Conservation (phyloP, 1,140 invertebrate genomes). For the Drosophila lacertosa region DNA sequence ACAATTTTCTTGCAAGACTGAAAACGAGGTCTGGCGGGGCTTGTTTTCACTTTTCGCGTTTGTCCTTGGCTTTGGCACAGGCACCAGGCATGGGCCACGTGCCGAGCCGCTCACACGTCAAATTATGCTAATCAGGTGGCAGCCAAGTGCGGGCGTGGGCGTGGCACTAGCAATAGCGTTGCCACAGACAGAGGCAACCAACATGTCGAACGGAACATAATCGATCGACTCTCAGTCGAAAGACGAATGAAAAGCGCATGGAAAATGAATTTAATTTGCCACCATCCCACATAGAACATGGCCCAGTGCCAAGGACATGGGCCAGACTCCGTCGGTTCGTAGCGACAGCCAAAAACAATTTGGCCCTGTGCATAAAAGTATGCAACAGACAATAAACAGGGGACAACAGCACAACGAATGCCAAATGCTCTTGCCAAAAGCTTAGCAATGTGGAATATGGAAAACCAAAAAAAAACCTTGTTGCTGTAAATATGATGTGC, state of each 20-base stretch:
- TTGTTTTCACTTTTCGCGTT: slow-evolving; percentile 33
- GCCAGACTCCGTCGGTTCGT: neutral
- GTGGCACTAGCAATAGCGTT: neutral
- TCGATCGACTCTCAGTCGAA: slow-evolving; percentile 55
- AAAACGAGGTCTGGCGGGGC: slow-evolving; percentile 20
- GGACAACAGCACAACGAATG: neutral
- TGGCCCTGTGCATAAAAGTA: slow-evolving; percentile 47
- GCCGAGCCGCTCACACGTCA: slow-evolving; percentile 54
- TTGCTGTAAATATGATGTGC: too few relatives aligned
- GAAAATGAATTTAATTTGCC: slow-evolving; percentile 52
- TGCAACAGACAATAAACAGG: slow-evolving; percentile 21
- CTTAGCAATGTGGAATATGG: too few relatives aligned
- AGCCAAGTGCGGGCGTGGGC: slow-evolving; percentile 11
- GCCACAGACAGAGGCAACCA: slow-evolving; percentile 9
- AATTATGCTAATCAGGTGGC: slow-evolving; percentile 72
- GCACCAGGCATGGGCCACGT: slow-evolving; percentile 11
- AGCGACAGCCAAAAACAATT: slow-evolving; percentile 48
- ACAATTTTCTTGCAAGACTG: slow-evolving; percentile 52
- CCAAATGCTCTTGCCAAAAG: neutral
- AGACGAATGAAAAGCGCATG: slow-evolving; percentile 27
- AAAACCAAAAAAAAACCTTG: too few relatives aligned
- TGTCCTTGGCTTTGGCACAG: slow-evolving; percentile 41
- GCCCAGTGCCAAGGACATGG: neutral
- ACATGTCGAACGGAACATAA: slow-evolving; percentile 48
- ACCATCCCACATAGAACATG: neutral